Evolutionary conservation across 1,140 invertebrate species (phyloP), one percentile per base, ranked within the genome.

Genomic region (Ips typographus): DNA sequence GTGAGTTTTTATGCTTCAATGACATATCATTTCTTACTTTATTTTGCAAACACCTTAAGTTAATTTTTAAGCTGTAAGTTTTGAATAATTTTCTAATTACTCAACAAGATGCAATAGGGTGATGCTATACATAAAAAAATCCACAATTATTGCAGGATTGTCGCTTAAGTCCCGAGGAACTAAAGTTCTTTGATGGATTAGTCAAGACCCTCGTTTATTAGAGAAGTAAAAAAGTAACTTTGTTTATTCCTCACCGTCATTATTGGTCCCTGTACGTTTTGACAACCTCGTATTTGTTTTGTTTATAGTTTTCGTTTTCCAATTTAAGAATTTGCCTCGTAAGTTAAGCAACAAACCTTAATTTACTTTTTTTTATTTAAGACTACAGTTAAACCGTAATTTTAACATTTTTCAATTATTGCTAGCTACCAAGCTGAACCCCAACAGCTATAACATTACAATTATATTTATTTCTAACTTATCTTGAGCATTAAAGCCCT

Each of bases 241-340:
- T 63, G 38, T 63, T 55, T 65, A 65, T 55, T 65, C 52, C 39
- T 66, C 56, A 52, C 70, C 70, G 7, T 49, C 44, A 51, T 65
- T 44, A 22, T 72, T 72, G 71, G 71, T 72, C 71, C 71, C 71
- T 65, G 64, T 68, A 40, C 57, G 59, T 58, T 57, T 59, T 61
- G 65, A 65, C 41, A 70, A 53, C 40, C 44, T 49, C 44, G 44
- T 22, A 22, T 22, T 22, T 4, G 22, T 43, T 60, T 43, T 60
- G 4, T 42, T 4, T 7, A 4, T 44, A 42, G 43, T 3, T 2
- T 58, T 22, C 2, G n/a, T 44, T 37, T 44, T 60, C 40, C 2
- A 60, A 22, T 4, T 44, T 3, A n/a, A n/a, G 4, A 8, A 38
- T 52, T 56, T 42, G 65, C 55, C 5, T 67, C 52, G 66, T 68